phyloP scores from a whole-genome alignment of 2,113 vertebrate species.

The Gorsachius goisagi region DNA sequence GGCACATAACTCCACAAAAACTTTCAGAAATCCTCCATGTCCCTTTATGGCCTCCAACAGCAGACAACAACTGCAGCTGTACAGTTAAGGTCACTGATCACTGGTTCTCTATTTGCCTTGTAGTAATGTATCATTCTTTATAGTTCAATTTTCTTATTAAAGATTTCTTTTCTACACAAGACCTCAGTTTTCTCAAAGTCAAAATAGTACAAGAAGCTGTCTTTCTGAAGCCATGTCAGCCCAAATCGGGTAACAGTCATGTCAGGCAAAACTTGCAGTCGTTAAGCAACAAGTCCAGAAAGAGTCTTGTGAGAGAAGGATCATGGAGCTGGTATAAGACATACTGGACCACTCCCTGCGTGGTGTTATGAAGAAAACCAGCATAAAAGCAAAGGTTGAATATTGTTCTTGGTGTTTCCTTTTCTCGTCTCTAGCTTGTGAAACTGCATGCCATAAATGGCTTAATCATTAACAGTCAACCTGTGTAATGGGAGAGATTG shows the following conservation, averaged over 20 bases:
- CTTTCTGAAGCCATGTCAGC: not conserved
- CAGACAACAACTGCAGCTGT: not conserved
- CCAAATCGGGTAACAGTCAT: not conserved
- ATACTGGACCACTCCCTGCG: not conserved
- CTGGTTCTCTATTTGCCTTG: not conserved
- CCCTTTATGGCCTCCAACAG: not conserved
- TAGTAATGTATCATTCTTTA: not conserved
- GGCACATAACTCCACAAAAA: not conserved
- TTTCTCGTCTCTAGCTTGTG: not conserved
- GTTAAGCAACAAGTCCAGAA: not conserved
- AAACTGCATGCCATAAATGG: not conserved
- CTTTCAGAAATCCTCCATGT: not conserved
- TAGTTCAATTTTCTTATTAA: not conserved
- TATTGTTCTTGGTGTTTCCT: not conserved
- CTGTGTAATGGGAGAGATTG: not conserved
- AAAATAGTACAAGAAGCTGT: not conserved
- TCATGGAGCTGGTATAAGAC: not conserved
- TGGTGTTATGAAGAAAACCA: not conserved
- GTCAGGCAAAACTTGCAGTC: not conserved
- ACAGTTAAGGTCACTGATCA: not conserved
- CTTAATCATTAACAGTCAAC: constrained; percentile 20
- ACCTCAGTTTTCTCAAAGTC: not conserved
- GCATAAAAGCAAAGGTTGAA: not conserved
- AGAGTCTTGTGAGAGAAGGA: not conserved
- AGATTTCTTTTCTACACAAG: not conserved